Evolutionary conservation across 2,888 invertebrate species (phyloP), one percentile per base, ranked within the genome.

Genomic region (Scaptomyza polygonia): DNA sequence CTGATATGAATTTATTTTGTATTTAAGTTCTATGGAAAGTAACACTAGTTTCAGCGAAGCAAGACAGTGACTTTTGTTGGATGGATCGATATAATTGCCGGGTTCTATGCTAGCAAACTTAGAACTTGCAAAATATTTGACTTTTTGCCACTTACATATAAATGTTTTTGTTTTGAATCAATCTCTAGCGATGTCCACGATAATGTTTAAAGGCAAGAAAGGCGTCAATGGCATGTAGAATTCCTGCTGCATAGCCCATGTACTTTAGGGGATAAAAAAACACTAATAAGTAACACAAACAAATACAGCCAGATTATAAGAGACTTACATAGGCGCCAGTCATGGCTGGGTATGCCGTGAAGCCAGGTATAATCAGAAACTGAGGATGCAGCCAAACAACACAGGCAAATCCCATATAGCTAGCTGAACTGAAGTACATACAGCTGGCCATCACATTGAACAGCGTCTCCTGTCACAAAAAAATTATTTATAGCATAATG

Each of bases 271-370:
- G 77, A 42, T 4, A 1, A 34, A 8, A 12, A 2, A 16, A n/a
- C n/a, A 59, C 16, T 8, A 1, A 39, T 16, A 9, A n/a, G n/a
- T 14, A 8, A 53, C 21, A 5, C 12, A 29, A 1, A 42, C 14
- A 16, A 14, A 32, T 43, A 16, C 1, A 4, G 29, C 3, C 8
- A 16, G 25, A 5, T 14, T 3, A 25, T 0, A 12, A 2, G 9
- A 29, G 25, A 94, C 96, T 95, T 92, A 97, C 97, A 91, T 97
- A 97, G 75, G 96, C 95, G 0, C 96, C 96, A 29, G 96, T 96
- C 95, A 97, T 96, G 2, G 97, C 96, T n/a, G 97, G 97, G 92
- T 96, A 97, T 12, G 96, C 96, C 87, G 96, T 95, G 88, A 96
- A 96, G 74, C 97, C 95, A 42, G 94, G 95, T 61, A 94, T 92